These are phyloP conservation scores for Pinctada fucata DNA, from an alignment of 2,888 invertebrate species.

Conservation along the genomic window DNA sequence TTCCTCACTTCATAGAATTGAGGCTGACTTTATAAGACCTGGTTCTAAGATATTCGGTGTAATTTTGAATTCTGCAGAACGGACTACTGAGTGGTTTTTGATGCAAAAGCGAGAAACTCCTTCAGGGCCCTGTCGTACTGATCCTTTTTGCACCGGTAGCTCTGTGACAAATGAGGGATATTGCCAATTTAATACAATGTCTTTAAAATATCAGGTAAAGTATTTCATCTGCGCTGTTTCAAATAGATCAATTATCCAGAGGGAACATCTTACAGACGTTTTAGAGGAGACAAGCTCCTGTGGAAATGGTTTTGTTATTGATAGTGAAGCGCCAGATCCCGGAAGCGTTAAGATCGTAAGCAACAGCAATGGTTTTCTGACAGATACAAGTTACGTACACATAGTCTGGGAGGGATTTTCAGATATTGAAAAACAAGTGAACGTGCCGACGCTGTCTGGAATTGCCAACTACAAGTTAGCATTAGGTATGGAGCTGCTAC, in stretches of 20 bases:
- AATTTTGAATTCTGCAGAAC: slow-evolving; percentile 27
- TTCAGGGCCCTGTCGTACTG: not conserved
- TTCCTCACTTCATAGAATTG: slow-evolving; percentile 28
- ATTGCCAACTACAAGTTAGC: slow-evolving; percentile 8
- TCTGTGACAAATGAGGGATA: slow-evolving; percentile 6
- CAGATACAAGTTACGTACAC: not conserved
- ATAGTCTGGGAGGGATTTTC: slow-evolving; percentile 12
- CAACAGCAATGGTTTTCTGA: slow-evolving; percentile 1
- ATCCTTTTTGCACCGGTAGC: slow-evolving; percentile 14
- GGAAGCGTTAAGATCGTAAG: slow-evolving; percentile 24
- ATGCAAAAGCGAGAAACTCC: slow-evolving; percentile 30
- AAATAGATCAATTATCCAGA: not conserved
- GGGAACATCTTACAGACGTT: not conserved
- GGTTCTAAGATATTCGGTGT: slow-evolving; percentile 31
- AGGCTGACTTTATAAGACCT: slow-evolving; percentile 36
- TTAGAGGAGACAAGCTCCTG: slow-evolving; percentile 13
- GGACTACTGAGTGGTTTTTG: slow-evolving; percentile 43
- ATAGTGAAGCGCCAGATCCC: slow-evolving; percentile 18
- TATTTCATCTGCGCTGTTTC: slow-evolving; percentile 31
- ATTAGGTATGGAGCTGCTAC: slow-evolving; percentile 5
- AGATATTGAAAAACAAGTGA: slow-evolving; percentile 4
- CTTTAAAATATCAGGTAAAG: not conserved
- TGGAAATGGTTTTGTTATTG: slow-evolving; percentile 36
- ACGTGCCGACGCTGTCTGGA: not conserved
- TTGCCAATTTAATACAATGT: slow-evolving; percentile 14